phyloP scores from a whole-genome alignment of 1,140 invertebrate genomes.

The Vanessa tameamea region DNA sequence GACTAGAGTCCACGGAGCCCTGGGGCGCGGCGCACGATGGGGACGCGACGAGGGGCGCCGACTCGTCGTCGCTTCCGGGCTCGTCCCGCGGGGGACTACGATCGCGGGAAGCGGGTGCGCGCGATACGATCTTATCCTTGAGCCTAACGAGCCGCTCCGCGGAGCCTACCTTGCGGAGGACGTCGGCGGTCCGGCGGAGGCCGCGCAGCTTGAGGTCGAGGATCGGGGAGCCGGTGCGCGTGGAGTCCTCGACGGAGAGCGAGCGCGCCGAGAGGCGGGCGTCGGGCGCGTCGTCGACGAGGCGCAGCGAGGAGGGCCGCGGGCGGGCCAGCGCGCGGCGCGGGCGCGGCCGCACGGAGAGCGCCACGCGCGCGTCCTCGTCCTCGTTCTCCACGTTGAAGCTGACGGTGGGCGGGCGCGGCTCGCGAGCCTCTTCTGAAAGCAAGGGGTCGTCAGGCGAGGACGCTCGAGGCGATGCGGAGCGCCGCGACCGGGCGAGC shows the following conservation, averaged over 20 bases:
- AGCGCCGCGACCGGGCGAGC: slow-evolving; percentile 22
- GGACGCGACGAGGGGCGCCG: slow-evolving; percentile 82
- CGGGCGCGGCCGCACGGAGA: slow-evolving; percentile 46
- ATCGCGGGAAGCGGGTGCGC: slow-evolving; percentile 58
- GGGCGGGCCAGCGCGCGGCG: slow-evolving; percentile 37
- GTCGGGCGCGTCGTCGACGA: slow-evolving; percentile 48
- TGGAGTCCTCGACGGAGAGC: slow-evolving; percentile 60
- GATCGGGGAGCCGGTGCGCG: slow-evolving; percentile 44
- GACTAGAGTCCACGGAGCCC: background rate
- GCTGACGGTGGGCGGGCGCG: slow-evolving; percentile 60
- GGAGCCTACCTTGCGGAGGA: slow-evolving; percentile 60
- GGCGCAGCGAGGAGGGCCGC: slow-evolving; percentile 61
- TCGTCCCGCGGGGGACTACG: slow-evolving; percentile 53
- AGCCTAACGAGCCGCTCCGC: slow-evolving; percentile 66
- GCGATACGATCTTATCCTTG: slow-evolving; percentile 68
- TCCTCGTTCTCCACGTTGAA: slow-evolving; percentile 69
- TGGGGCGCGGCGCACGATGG: slow-evolving; percentile 23
- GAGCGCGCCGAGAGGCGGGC: slow-evolving; percentile 48
- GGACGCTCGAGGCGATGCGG: slow-evolving; percentile 39
- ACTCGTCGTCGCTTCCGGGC: slow-evolving; percentile 82
- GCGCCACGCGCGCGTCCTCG: slow-evolving; percentile 63
- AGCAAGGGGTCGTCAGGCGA: slow-evolving; percentile 41
- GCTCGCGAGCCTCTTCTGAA: slow-evolving; percentile 41
- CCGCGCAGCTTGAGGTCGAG: slow-evolving; percentile 54
- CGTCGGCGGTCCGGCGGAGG: slow-evolving; percentile 59